Base-by-base conservation (phyloP, 1,140 invertebrate species). In the Penaeus indicus region DNA sequence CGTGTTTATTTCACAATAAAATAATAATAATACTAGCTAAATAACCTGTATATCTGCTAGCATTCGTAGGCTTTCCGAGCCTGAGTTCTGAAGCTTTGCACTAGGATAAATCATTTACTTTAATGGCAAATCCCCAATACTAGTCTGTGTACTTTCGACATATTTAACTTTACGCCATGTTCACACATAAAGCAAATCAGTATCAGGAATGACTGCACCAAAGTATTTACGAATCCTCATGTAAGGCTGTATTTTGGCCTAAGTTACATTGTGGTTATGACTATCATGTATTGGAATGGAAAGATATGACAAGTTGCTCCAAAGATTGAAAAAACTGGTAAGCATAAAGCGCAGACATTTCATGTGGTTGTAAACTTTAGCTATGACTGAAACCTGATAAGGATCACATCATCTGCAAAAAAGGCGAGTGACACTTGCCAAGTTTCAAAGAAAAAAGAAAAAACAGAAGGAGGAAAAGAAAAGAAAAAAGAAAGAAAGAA, bases 281-380 rank as follows among this genome's bases (percentile, higher is more conserved):
- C 42, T 80, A 80, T 80, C 78, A 80, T 80, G 47, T 22, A 25
- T 27, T 80, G 78, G 78, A 80, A 80, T 80, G 78, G 78, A 80
- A 61, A 80, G 47, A 80, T 80, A 60, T 60, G 47, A 80, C 54
- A 80, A 61, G 78, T 80, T 80, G 78, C 78, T 80, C 61, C 38
- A 38, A 60, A 80, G 78, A 38, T 60, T 80, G 78, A 80, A n/a
- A 80, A 60, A 80, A 61, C 54, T 60, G 78, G 42, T 80, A 80
- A 80, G 78, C 78, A 80, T 60, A 60, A 80, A 80, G 47, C 42
- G 22, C 47, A 80, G 78, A 47, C 54, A 47, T 54, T 47, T 78
- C 19, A 27, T 80, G 47, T 18, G 54, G 78, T 80, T 80, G 54
- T 54, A 54, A 54, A 54, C 54, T 54, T 54, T 54, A 54, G 54